Evolutionary conservation across 2,113 vertebrate genomes (phyloP), one percentile per base, ranked within the genome.

Genomic region (Garra rufa): DNA sequence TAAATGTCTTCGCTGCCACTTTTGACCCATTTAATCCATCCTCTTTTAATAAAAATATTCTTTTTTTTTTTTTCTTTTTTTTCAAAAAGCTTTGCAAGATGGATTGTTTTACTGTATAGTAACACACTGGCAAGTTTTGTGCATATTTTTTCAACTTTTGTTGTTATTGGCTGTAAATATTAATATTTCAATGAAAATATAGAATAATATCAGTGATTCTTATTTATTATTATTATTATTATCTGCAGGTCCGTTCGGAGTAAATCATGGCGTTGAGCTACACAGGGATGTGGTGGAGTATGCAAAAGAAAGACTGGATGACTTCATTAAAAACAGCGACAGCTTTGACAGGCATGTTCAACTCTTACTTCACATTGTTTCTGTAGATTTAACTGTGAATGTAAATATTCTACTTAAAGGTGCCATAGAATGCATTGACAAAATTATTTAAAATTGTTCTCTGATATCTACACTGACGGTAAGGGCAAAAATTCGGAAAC

Each of bases 211-310:
- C 43, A 14, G 15, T 50, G 14, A 50, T 50, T 50, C 15, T 15
- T 50, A 17, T 48, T 46, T 3, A 11, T 30, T 41, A 52, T 17
- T 70, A 50, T 38, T 65, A 30, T 93, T 89, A 83, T 90, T 89
- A 83, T 90, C 90, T 90, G 30, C 91, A 99, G 98, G 98, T 85
- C 98, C 97, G 59, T 99, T 98, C 89, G 98, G 98, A 85, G 96
- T 99, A 93, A 99, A 99, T 92, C 98, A 99, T 83, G 98, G 98
- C 76, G 97, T 99, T 91, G 98, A 99, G 90, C 96, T 99, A 89
- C 97, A 99, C 92, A 95, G 95, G 91, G 98, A 99, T 88, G 98
- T 99, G 85, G 98, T 99, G 90, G 98, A 99, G 89, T 99, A 99
- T 65, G 98, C 98, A 87, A 95, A 95, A 93, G 96, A 99, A 91